These are phyloP conservation scores for Aleiodes alternator DNA, from an alignment of 2,888 invertebrate genomes.

Conservation along the genomic window DNA sequence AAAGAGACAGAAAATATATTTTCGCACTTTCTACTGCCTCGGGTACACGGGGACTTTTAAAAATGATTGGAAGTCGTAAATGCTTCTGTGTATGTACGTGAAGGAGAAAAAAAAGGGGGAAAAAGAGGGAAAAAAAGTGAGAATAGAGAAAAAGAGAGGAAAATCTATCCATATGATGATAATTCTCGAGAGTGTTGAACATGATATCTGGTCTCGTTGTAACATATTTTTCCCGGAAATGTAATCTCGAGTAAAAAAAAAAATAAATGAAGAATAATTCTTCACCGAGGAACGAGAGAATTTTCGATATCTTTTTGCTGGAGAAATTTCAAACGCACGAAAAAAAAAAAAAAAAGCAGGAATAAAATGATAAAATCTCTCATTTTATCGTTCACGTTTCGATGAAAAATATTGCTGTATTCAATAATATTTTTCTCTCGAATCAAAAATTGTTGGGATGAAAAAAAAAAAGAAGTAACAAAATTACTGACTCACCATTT, in stretches of 20 bases:
- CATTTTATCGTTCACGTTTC: no score
- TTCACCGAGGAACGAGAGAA: no score
- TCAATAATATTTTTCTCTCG: no score
- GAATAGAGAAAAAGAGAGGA: constrained; percentile 11
- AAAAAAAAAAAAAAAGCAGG: no score
- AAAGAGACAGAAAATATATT: constrained; percentile 49
- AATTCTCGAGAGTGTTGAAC: constrained; percentile 39
- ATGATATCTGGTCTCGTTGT: background rate
- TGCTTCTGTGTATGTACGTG: constrained; percentile 23
- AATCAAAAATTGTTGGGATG: no score
- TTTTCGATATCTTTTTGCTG: no score
- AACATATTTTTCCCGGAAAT: constrained; percentile 10
- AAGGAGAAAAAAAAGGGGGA: background rate
- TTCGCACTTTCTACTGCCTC: constrained; percentile 31
- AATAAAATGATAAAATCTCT: no score
- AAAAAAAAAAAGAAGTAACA: no score
- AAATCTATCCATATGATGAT: constrained; percentile 29
- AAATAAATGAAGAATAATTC: background rate
- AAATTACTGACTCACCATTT: no score
- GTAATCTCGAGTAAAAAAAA: background rate
- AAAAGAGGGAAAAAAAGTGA: background rate
- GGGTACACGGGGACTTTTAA: constrained; percentile 59
- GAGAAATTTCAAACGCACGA: no score
- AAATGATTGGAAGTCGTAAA: constrained; percentile 64
- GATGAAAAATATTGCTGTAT: no score